phyloP scores from a whole-genome alignment of 2,888 invertebrate species.

The Galerucella calmariensis region DNA sequence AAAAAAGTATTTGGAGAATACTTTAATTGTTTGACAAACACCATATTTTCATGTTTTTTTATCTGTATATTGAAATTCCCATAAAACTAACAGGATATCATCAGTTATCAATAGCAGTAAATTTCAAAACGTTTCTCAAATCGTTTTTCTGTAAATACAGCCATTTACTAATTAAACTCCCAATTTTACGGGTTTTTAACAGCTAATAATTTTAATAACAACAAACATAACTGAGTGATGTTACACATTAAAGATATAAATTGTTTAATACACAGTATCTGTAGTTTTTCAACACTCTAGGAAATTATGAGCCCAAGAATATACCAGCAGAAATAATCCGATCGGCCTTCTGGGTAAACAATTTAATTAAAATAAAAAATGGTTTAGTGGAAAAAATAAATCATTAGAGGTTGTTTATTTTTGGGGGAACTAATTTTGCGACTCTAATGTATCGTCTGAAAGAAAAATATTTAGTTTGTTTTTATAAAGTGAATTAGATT shows the following conservation, averaged over 20 bases:
- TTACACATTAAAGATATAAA: constrained; percentile 34
- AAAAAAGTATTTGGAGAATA: neutral
- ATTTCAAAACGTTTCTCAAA: constrained; percentile 33
- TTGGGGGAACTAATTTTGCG: constrained; percentile 3
- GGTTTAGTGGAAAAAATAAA: constrained; percentile 37
- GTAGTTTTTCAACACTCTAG: constrained; percentile 29
- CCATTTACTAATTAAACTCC: constrained; percentile 26
- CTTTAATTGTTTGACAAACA: neutral
- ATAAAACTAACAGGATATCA: constrained; percentile 40
- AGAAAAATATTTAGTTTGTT: neutral
- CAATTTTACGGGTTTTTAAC: constrained; percentile 34
- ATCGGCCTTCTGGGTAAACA: constrained; percentile 33
- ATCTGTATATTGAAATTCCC: neutral
- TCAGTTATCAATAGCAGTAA: constrained; percentile 45
- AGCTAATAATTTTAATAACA: constrained; percentile 41
- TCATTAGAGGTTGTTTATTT: constrained; percentile 36
- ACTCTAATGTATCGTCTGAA: neutral
- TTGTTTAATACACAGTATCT: constrained; percentile 26
- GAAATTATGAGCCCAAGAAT: constrained; percentile 32
- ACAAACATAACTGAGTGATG: constrained; percentile 39
- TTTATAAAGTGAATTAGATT: constrained; percentile 9
- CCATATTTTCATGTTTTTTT: neutral
- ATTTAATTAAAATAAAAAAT: constrained; percentile 19
- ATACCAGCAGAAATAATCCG: constrained; percentile 11
- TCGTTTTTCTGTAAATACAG: constrained; percentile 28